Conservation (phyloP, 2,797 vertebrate species). For the Platalea minor region DNA sequence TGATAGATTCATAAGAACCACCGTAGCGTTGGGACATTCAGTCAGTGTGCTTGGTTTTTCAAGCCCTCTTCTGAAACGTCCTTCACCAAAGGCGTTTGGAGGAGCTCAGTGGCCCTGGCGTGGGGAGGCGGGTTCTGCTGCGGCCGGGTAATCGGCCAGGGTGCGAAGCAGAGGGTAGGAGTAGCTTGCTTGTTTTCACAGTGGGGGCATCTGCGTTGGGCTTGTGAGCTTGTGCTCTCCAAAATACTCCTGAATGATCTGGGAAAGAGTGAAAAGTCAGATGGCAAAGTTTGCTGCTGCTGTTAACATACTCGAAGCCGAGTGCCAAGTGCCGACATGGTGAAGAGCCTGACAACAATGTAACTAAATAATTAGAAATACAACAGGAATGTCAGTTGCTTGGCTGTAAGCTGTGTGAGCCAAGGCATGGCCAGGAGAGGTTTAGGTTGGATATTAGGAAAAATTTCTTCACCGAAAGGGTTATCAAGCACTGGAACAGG, state of each 20-base stretch:
- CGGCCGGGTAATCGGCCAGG: neutral
- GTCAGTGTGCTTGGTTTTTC: neutral
- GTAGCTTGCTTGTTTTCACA: neutral
- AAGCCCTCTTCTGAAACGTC: neutral
- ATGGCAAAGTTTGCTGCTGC: neutral
- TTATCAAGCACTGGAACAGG: neutral
- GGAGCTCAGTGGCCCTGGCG: accelerated
- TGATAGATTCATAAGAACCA: neutral
- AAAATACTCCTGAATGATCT: neutral
- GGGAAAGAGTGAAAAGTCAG: neutral
- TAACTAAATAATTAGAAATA: neutral
- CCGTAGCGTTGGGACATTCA: neutral
- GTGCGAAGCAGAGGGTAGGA: neutral
- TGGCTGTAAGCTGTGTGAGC: neutral
- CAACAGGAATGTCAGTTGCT: neutral
- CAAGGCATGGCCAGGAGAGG: neutral
- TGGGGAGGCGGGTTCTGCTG: neutral
- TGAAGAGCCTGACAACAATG: neutral
- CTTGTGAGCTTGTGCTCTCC: neutral
- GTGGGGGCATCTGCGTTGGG: neutral
- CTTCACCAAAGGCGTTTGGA: neutral
- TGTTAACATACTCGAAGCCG: neutral
- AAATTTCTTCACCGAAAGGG: neutral
- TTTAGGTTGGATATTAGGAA: neutral
- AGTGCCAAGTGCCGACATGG: neutral